phyloP scores from a whole-genome alignment of 2,888 invertebrate species.

The Blera fallax region DNA sequence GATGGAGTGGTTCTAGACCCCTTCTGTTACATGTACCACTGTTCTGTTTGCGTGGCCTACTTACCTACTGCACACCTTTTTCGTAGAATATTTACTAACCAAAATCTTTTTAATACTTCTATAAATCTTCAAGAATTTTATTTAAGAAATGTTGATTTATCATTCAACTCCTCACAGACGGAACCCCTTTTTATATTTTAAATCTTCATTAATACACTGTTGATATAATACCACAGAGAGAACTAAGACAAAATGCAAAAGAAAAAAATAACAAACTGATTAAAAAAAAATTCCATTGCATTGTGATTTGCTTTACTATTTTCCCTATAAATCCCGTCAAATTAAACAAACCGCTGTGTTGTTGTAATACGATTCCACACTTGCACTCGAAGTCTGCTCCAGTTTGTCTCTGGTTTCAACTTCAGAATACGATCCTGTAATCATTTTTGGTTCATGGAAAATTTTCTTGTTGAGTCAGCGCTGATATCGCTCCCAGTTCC shows the following conservation, averaged over 20 bases:
- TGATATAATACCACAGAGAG: not conserved
- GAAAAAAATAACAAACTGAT: not conserved
- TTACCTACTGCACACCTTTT: no score
- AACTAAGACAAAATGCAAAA: not conserved
- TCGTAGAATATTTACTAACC: no score
- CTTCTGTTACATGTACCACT: no score
- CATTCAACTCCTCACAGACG: not conserved
- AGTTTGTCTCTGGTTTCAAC: conserved; percentile 27
- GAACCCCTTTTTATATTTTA: not conserved
- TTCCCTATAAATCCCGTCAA: not conserved
- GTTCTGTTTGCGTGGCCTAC: no score
- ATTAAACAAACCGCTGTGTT: not conserved
- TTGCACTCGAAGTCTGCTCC: conserved; percentile 21
- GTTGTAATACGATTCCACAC: conserved; percentile 7
- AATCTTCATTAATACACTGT: not conserved
- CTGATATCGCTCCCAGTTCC: conserved; percentile 7
- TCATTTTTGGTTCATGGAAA: conserved; percentile 47
- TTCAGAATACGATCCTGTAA: conserved; percentile 25
- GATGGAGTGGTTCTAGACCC: no score
- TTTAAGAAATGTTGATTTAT: not conserved
- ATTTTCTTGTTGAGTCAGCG: conserved; percentile 45
- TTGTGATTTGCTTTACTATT: not conserved
- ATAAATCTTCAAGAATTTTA: no score
- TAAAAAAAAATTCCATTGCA: not conserved
- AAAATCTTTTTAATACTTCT: no score